Conservation (phyloP, 2,113 vertebrate species). For the Melozone crissalis region DNA sequence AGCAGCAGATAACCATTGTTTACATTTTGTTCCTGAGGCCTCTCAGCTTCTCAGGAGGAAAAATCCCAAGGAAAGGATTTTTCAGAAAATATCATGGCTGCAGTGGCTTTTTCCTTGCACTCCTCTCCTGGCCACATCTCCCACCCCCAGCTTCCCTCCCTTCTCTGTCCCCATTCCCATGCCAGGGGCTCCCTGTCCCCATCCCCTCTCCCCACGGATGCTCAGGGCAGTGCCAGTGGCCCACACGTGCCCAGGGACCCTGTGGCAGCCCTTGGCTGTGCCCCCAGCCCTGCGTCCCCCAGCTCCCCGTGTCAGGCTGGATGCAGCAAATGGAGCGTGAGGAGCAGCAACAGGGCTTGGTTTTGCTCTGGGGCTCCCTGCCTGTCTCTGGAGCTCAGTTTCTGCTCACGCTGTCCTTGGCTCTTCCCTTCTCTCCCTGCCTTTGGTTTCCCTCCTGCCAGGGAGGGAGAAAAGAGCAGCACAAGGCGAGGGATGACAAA, state of each 20-base stretch:
- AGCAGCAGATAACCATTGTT: no score
- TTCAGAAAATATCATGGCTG: no score
- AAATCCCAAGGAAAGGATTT: no score
- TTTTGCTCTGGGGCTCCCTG: not conserved
- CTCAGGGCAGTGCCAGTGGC: accelerated
- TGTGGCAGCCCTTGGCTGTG: not conserved
- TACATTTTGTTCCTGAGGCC: no score
- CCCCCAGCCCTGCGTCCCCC: not conserved
- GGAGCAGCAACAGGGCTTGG: not conserved
- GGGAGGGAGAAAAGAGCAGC: not conserved
- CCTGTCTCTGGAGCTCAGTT: conserved; percentile 4
- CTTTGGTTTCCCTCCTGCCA: not conserved
- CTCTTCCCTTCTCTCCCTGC: not conserved
- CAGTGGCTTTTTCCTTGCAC: accelerated
- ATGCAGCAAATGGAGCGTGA: not conserved
- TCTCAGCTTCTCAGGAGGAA: no score
- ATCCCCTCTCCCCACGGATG: not conserved
- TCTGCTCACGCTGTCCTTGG: not conserved
- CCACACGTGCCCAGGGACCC: accelerated
- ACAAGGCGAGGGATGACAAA: not conserved
- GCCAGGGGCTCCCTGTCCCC: not conserved
- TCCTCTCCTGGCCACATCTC: not conserved
- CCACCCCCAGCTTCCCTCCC: not conserved
- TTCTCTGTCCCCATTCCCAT: not conserved
- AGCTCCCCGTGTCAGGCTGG: not conserved